These are phyloP conservation scores for Notolepis coatsorum DNA, from an alignment of 2,797 vertebrate genomes.

Conservation along the genomic window DNA sequence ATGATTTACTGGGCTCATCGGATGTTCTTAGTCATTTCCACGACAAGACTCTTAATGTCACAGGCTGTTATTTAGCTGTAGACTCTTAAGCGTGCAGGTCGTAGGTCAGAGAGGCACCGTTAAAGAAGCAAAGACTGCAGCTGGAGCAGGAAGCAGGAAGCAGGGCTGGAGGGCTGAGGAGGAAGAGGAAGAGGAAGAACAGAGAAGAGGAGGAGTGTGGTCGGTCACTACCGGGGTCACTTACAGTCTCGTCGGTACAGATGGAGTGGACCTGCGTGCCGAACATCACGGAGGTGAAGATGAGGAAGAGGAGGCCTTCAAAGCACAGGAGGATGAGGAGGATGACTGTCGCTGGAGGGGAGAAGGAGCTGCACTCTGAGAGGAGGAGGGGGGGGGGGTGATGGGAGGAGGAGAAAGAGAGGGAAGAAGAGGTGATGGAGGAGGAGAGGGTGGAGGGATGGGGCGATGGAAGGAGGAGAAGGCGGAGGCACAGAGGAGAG, in stretches of 20 bases:
- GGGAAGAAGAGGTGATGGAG: too few species aligned
- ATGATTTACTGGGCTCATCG: too few species aligned
- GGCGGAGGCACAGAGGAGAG: conserved; percentile 54
- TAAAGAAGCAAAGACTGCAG: conserved; percentile 17
- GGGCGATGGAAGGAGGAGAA: conserved; percentile 22
- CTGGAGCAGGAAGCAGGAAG: conserved; percentile 5
- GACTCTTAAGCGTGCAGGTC: not conserved
- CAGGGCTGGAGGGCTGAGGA: conserved; percentile 2
- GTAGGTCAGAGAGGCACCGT: not conserved
- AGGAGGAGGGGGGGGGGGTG: conserved; percentile 35
- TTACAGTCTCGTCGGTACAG: conserved; percentile 99
- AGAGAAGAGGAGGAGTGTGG: conserved; percentile 1
- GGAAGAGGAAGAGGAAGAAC: conserved; percentile 11
- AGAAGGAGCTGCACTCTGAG: conserved; percentile 97
- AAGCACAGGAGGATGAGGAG: conserved; percentile 98
- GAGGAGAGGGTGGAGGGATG: conserved; percentile 30
- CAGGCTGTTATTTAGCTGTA: not conserved
- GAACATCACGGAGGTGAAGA: conserved; percentile 99
- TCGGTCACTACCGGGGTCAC: conserved; percentile 59
- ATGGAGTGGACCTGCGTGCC: conserved; percentile 99
- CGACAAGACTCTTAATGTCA: too few species aligned
- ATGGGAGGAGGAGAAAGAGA: conserved; percentile 38
- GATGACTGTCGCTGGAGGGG: conserved; percentile 96
- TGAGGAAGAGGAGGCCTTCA: conserved; percentile 97
- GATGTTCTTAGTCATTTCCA: too few species aligned